A percentile compares a stretch with the other conserved stretches of the same genome.
These are phyloP conservation scores for Sericinus montela DNA, from an alignment of 2,888 invertebrate species.

Conservation along the genomic window DNA sequence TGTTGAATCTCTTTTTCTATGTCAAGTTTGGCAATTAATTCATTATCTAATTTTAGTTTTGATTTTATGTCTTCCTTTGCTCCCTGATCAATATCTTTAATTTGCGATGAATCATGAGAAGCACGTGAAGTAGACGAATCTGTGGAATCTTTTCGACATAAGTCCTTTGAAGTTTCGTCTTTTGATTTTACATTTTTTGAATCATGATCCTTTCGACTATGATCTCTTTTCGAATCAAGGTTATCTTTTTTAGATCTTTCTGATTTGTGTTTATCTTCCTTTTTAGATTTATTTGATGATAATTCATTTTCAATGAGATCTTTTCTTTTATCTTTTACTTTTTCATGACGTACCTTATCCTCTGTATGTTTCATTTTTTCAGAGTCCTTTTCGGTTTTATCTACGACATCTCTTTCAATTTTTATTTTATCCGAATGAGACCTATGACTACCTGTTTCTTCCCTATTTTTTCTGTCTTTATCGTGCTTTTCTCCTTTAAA, in stretches of 20 bases:
- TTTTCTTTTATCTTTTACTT: conserved; percentile 65
- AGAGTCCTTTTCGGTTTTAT: conserved; percentile 46
- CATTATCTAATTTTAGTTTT: conserved; percentile 58
- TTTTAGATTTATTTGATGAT: conserved; percentile 45
- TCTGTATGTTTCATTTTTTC: conserved; percentile 56
- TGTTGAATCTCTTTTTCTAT: conserved; percentile 62
- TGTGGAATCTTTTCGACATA: conserved; percentile 71
- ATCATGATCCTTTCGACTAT: conserved; percentile 60
- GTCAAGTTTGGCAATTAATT: conserved; percentile 69
- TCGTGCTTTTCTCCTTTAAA: conserved; percentile 50
- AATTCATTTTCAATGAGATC: conserved; percentile 46
- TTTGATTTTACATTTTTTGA: conserved; percentile 61
- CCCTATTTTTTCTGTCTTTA: conserved; percentile 48
- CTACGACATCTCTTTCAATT: conserved; percentile 41
- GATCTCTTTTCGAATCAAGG: conserved; percentile 57
- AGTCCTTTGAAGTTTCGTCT: conserved; percentile 62
- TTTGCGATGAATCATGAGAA: conserved; percentile 63
- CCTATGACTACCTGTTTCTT: conserved; percentile 40
- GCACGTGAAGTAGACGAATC: conserved; percentile 69
- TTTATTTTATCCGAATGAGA: conserved; percentile 37
- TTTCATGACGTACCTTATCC: conserved; percentile 67
- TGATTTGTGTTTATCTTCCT: conserved; percentile 73
- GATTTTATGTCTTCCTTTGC: conserved; percentile 56
- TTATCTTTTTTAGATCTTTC: conserved; percentile 60
- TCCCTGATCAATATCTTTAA: conserved; percentile 60